Percentiles rank a stretch among this genome's conserved stretches.
phyloP scores from a whole-genome alignment of 1,140 invertebrate genomes.

The Hydropsyche tenuis region DNA sequence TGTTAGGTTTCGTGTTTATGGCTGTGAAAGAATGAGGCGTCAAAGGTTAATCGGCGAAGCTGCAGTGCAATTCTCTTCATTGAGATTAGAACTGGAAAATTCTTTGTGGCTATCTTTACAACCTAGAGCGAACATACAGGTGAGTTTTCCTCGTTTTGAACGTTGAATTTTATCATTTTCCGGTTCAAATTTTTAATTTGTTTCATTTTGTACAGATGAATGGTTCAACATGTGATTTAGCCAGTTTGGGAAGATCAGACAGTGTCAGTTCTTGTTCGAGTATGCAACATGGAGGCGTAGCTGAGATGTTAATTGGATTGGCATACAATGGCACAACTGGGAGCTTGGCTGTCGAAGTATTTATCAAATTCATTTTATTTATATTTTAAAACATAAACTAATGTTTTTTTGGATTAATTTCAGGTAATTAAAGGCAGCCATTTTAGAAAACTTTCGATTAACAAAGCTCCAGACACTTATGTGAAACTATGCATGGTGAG shows the following conservation, averaged over 20 bases:
- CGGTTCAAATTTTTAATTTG: constrained; percentile 19
- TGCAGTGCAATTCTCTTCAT: constrained; percentile 83
- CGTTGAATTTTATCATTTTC: neutral
- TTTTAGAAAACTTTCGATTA: constrained; percentile 78
- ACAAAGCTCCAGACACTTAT: constrained; percentile 89
- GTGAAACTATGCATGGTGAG: constrained; percentile 91
- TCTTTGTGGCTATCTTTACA: constrained; percentile 88
- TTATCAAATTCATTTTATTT: constrained; percentile 29
- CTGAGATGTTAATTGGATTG: constrained; percentile 86
- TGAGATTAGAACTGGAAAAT: constrained; percentile 88
- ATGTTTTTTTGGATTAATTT: constrained; percentile 23
- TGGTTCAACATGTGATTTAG: constrained; percentile 66
- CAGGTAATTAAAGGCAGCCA: constrained; percentile 87
- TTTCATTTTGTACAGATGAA: no score
- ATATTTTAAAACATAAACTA: constrained; percentile 9
- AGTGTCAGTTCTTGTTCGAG: constrained; percentile 93
- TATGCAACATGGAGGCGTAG: constrained; percentile 85
- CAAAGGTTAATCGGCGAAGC: constrained; percentile 91
- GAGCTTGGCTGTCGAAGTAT: constrained; percentile 87
- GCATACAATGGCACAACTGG: constrained; percentile 94
- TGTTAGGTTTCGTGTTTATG: constrained; percentile 87
- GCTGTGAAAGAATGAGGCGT: constrained; percentile 86
- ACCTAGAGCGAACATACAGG: constrained; percentile 80
- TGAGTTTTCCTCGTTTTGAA: constrained; percentile 52
- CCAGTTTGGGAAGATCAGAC: constrained; percentile 87